phyloP scores from a whole-genome alignment of 1,140 invertebrate species.

The Rhynchophorus ferrugineus region DNA sequence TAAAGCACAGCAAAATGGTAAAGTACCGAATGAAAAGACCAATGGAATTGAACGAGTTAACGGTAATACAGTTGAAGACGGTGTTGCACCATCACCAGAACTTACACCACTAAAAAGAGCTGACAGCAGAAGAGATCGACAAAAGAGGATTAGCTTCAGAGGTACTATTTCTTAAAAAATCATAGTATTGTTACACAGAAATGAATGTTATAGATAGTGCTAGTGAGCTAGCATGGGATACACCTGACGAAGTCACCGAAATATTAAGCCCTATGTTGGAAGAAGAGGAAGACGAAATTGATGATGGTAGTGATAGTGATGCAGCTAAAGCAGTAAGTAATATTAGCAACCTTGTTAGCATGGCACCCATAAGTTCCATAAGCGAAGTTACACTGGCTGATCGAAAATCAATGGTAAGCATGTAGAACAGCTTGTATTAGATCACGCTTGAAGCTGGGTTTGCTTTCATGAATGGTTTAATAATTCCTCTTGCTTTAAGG shows the following conservation, averaged over 20 bases:
- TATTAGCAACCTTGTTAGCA: conserved; percentile 27
- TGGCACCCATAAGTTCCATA: conserved; percentile 37
- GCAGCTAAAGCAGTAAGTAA: conserved; percentile 28
- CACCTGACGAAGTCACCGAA: conserved; percentile 43
- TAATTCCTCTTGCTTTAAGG: too few relatives aligned
- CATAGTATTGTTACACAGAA: background rate
- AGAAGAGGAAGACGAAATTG: conserved; percentile 42
- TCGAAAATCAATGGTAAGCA: conserved; percentile 20
- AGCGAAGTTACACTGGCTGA: conserved; percentile 20
- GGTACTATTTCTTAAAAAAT: conserved; percentile 22
- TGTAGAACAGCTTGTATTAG: too few relatives aligned
- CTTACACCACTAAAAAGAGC: conserved; percentile 25
- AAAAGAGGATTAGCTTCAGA: conserved; percentile 35
- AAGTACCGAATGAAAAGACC: conserved; percentile 21
- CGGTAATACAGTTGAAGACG: conserved; percentile 11
- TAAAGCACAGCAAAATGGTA: conserved; percentile 24
- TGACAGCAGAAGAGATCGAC: conserved; percentile 29
- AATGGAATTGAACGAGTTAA: conserved; percentile 15
- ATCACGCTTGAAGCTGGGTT: too few relatives aligned
- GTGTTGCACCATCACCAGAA: conserved; percentile 18
- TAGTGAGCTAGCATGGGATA: conserved; percentile 44
- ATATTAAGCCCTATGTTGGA: conserved; percentile 46
- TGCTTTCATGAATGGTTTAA: too few relatives aligned
- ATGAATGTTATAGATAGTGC: conserved; percentile 28
- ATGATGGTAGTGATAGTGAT: conserved; percentile 18